Evolutionary conservation across 2,888 invertebrate genomes (phyloP), one percentile per base, ranked within the genome.

Genomic region (Pristionchus arcanus): DNA sequence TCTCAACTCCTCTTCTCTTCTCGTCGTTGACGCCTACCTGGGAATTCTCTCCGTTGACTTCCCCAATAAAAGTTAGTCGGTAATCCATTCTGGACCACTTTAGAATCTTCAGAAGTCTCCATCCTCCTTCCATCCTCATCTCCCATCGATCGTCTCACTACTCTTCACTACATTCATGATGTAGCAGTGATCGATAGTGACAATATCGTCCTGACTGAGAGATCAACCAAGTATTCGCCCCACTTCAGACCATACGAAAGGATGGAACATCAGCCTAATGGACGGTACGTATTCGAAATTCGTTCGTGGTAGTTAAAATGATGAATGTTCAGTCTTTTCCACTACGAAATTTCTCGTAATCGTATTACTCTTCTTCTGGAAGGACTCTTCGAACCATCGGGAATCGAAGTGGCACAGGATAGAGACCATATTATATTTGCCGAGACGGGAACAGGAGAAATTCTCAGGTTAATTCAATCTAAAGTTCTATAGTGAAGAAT

Each of bases 1-100:
- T 68, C 53, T 87, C 37, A 68, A 87, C 31, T 4, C 13, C 42
- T 68, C 66, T 66, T 49, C 74, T 53, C 53, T 87, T 49, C 28
- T 87, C 71, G 49, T 88, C 34, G 87, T 88, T 25, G 87, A 88
- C 31, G 87, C 87, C 2, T 88, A 88, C 55, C 34, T 19, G 7
- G 87, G 87, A n/a, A 55, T 88, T 53, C 37, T 74, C 74, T 37
- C 87, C 34, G 74, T 88, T n/a, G 87, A 88, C 42, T 88, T 88
- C 74, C 28, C 28, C 15, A 71, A 71, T 34, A 34, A 49, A n/a
- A 88, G 87, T 88, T 2, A 34, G 37, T 71, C 31, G 34, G 42
- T 11, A 37, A 25, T 5, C 21, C 15, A 34, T 31, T 11, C 21
- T 81, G 11, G 11, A 9, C 16, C 15, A 81, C 16, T n/a, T 49